Base-by-base conservation (phyloP, 1,140 invertebrate genomes). In the Drosophila lini region DNA sequence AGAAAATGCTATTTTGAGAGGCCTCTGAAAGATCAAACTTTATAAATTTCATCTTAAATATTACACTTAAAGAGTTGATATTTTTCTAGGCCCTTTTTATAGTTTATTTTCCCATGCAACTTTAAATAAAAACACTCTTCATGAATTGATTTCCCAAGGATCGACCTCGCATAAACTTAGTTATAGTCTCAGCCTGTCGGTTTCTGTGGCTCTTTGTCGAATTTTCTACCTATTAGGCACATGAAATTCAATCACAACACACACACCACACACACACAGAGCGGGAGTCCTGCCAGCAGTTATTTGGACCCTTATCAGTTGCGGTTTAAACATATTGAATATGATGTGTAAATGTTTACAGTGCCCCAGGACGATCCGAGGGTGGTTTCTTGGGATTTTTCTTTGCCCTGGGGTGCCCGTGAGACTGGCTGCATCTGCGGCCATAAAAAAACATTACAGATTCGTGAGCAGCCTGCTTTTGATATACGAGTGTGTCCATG, bases 141-240 rank as follows among this genome's bases (percentile, higher is more conserved):
- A 36, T 36, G 50, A 53, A 36, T n/a, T n/a, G 19, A 25, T 38
- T 25, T 38, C 19, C 19, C 9, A 15, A 38, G 19, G 8, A 15
- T 6, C 10, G 7, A 25, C 36, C 36, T 41, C 28, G 38, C 38
- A 64, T 64, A 64, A 64, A 64, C 56, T 60, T 34, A 22, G 28
- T 34, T 16, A 42, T 32, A 44, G 25, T 22, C 36, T 22, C 59
- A 42, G 41, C 50, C 19, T 44, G 28, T 32, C 36, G 34, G 25
- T 19, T 34, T 25, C 41, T 47, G 2, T 56, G 65, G 67, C 69
- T 58, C 81, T 89, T 76, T 90, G 78, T 81, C 78, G 65, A 81
- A 89, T 90, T 90, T 89, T 90, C 85, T 90, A 89, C 81, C 81
- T 85, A 89, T 89, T 89, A 85, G 52, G 71, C 85, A 89, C 81